Evolutionary conservation across 2,797 vertebrate species (phyloP).

Genomic region (Yasuhikotakia modesta): DNA sequence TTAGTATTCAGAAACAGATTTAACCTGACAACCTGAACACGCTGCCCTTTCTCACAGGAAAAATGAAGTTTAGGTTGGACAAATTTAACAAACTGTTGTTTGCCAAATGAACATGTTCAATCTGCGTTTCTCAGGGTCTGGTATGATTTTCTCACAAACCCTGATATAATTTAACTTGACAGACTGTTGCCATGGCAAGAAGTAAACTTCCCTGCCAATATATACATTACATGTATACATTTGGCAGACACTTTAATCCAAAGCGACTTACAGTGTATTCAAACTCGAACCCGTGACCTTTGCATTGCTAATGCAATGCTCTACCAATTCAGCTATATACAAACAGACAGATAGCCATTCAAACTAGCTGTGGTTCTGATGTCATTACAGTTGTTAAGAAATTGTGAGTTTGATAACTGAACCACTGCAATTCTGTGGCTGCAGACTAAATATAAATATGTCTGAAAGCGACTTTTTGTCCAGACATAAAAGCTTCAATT

Average conservation of each 20-base stretch:
- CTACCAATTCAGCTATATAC: too few relatives aligned
- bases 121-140: not conserved
- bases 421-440: not conserved
- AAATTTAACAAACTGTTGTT: conserved; percentile 5
- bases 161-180: not conserved
- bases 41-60: not conserved
- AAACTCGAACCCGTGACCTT: too few relatives aligned
- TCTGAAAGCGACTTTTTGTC: not conserved
- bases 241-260: too few relatives aligned
- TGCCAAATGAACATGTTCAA: conserved; percentile 9
- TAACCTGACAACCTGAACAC: not conserved
- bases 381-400: not conserved
- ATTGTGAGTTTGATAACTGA: too few relatives aligned
- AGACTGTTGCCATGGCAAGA: not conserved
- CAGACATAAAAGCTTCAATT: not conserved
- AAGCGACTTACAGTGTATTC: too few relatives aligned
- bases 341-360: too few relatives aligned
- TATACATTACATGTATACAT: too few relatives aligned
- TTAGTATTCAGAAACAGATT: not conserved
- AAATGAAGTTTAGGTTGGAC: not conserved
- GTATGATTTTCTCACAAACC: conserved; percentile 2
- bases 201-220: not conserved
- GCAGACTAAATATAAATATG: not conserved
- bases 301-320: too few relatives aligned
- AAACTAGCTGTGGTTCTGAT: too few relatives aligned